Conservation (phyloP, 2,888 invertebrate genomes). For the Mythimna albipuncta region DNA sequence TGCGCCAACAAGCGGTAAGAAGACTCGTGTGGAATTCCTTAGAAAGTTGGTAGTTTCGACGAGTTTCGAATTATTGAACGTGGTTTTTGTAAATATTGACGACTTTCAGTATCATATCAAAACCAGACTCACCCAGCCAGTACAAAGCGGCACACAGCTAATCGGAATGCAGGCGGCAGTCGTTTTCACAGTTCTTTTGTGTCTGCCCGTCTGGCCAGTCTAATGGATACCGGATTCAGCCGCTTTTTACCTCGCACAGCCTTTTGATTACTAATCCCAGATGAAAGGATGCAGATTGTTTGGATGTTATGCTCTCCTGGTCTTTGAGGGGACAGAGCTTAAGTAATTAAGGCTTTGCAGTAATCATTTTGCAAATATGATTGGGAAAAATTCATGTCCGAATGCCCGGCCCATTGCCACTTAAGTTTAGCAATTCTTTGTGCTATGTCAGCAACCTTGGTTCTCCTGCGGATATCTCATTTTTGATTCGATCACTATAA, state of each 20-base stretch:
- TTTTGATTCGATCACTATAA: no score
- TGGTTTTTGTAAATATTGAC: constrained; percentile 5
- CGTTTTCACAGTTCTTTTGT: constrained; percentile 76
- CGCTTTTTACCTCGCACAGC: constrained; percentile 61
- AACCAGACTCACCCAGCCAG: constrained; percentile 15
- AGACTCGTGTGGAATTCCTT: no score
- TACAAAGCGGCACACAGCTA: constrained; percentile 58
- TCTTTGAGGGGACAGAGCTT: constrained; percentile 33
- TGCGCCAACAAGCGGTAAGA: background rate
- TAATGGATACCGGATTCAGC: constrained; percentile 69
- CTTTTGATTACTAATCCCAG: constrained; percentile 66
- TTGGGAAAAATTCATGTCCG: no score
- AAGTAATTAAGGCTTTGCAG: constrained; percentile 34
- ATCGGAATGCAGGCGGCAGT: constrained; percentile 65
- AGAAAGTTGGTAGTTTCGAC: background rate
- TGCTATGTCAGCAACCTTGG: no score
- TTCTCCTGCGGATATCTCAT: no score
- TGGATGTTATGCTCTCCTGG: constrained; percentile 45
- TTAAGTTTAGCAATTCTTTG: no score
- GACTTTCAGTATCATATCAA: background rate
- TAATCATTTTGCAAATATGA: constrained; percentile 23
- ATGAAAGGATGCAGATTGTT: constrained; percentile 58
- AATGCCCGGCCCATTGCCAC: no score
- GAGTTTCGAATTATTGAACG: background rate
- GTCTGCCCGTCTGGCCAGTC: constrained; percentile 73